phyloP scores from a whole-genome alignment of 2,113 vertebrate species.

The Chionodraco myersi region DNA sequence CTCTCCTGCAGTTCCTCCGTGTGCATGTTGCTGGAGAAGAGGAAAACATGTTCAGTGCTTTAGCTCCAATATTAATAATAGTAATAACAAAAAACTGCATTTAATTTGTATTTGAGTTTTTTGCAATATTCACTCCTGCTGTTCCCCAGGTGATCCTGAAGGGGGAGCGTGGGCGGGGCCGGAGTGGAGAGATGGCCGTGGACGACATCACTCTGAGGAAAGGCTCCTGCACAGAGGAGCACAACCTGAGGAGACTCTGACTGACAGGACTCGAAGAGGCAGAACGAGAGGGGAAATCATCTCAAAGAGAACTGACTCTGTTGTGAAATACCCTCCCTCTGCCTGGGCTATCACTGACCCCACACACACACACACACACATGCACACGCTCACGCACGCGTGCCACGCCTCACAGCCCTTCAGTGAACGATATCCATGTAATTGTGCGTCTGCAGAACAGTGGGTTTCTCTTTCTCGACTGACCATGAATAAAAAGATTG shows the following conservation, averaged over 20 bases:
- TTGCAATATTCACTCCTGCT: neutral
- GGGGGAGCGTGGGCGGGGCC: conserved; percentile 89
- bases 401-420: neutral
- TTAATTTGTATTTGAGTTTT: too few species aligned
- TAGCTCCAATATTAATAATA: too few species aligned
- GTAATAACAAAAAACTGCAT: too few species aligned
- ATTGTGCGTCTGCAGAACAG: conserved; percentile 36
- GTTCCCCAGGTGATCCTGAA: conserved; percentile 91
- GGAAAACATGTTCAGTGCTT: too few species aligned
- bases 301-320: conserved; percentile 74
- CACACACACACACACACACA: neutral
- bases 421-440: conserved; percentile 42
- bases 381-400: neutral
- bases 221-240: conserved; percentile 90
- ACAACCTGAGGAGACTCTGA: conserved; percentile 81
- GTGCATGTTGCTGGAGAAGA: too few species aligned
- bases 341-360: conserved; percentile 36
- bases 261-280: conserved; percentile 41
- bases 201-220: conserved; percentile 92
- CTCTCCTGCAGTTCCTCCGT: too few species aligned
- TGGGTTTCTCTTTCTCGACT: conserved; percentile 29
- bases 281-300: conserved; percentile 53
- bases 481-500: conserved; percentile 44
- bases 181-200: conserved; percentile 90
- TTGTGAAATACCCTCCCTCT: conserved; percentile 52